A percentile compares a stretch with the other conserved stretches of the same genome.
These are phyloP conservation scores for Leguminivora glycinivorella DNA, from an alignment of 1,140 invertebrate genomes.

Conservation along the genomic window DNA sequence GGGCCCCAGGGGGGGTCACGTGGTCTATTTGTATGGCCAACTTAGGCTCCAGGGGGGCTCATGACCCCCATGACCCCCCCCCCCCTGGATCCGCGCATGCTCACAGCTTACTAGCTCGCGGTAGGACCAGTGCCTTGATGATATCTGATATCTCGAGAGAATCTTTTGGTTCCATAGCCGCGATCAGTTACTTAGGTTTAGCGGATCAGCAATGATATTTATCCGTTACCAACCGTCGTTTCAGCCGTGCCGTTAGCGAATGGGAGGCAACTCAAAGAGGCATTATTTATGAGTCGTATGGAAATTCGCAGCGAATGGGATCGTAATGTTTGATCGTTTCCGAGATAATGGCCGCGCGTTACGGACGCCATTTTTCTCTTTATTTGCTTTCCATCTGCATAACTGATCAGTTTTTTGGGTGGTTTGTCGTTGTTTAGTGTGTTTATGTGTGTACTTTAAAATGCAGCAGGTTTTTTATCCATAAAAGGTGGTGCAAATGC, in stretches of 20 bases:
- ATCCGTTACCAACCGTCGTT: background rate
- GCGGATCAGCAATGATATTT: too few relatives aligned
- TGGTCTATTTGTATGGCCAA: too few relatives aligned
- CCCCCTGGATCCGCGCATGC: too few relatives aligned
- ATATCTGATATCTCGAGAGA: too few relatives aligned
- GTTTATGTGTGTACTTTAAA: background rate
- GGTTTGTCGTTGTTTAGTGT: constrained; percentile 16
- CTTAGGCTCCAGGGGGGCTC: too few relatives aligned
- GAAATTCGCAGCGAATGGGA: constrained; percentile 55
- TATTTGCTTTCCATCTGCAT: constrained; percentile 65
- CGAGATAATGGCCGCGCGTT: constrained; percentile 53
- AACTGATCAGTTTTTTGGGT: constrained; percentile 36
- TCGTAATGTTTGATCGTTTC: constrained; percentile 65
- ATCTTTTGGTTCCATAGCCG: too few relatives aligned
- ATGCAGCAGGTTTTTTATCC: background rate
- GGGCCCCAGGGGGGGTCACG: too few relatives aligned
- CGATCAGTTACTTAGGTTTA: too few relatives aligned
- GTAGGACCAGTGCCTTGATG: too few relatives aligned
- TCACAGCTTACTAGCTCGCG: too few relatives aligned
- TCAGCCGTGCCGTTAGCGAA: constrained; percentile 42
- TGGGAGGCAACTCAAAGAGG: constrained; percentile 51
- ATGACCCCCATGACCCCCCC: too few relatives aligned
- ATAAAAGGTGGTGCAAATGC: background rate
- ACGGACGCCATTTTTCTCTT: constrained; percentile 54
- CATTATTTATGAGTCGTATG: constrained; percentile 63